Evolutionary conservation across 2,113 vertebrate species (phyloP), one percentile per base, ranked within the genome.

Genomic region (Podarcis cretensis): DNA sequence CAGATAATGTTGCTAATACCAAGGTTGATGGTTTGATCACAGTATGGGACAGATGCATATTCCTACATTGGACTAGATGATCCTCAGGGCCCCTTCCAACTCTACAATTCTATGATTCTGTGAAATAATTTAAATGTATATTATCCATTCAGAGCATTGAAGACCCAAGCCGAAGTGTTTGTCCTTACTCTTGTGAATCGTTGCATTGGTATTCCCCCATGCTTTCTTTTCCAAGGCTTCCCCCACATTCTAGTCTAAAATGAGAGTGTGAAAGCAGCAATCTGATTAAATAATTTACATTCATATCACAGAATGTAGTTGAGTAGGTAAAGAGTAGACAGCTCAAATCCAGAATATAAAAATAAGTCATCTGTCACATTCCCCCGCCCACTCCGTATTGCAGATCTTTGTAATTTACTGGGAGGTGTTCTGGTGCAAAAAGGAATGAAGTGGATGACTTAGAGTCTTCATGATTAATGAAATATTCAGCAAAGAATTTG

Each of bases 331-430:
- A 63, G 59, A 35, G 35, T 43, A 21, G 23, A 77, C 66, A 14
- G 35, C 65, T 77, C 59, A 86, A 77, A 48, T 37, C 16, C 59
- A 86, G 85, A 86, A 78, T 65, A 78, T 86, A 76, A 83, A 88
- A 88, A 88, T 88, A 68, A 88, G 40, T 57, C 87, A 59, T 35
- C 63, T 88, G 87, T 54, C 74, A 83, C 21, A 23, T 54, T 77
- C 37, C 40, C 30, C 87, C 59, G 5, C 81, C 73, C 37, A 68
- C 40, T 83, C 69, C 16, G 21, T 77, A n/a, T 27, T 77, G n/a
- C 30, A 66, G 37, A 27, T 25, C 7, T 66, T 66, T 77, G 57
- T 68, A 66, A 83, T 77, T 63, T 66, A 20, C 73, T 4, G 10
- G 87, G 73, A 16, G 71, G 81, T 68, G 30, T 88, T 88, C 80